Evolutionary conservation across 2,113 vertebrate genomes (phyloP).

Genomic region (Rhinopithecus roxellana): DNA sequence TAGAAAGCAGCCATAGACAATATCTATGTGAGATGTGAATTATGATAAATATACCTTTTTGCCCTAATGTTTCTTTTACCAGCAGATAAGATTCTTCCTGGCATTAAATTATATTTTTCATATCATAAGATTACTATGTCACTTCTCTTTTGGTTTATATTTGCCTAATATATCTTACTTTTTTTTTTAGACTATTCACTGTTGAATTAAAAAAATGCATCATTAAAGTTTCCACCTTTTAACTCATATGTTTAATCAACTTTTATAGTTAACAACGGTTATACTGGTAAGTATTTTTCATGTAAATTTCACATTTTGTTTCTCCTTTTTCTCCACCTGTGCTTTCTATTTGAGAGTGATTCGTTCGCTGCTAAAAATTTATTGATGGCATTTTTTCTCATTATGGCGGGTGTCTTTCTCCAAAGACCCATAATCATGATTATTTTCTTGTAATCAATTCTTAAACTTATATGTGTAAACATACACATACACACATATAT

Average conservation of each 20-base stretch:
- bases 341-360: background rate
- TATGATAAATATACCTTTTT: background rate
- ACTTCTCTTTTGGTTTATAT: background rate
- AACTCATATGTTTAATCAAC: background rate
- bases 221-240: background rate
- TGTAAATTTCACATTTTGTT: background rate
- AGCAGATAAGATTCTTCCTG: background rate
- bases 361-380: background rate
- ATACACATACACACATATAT: background rate
- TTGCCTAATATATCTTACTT: background rate
- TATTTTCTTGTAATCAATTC: background rate
- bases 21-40: background rate
- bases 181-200: background rate
- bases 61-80: background rate
- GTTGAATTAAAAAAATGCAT: background rate
- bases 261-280: background rate
- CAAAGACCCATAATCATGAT: background rate
- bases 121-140: background rate
- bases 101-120: background rate
- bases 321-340: background rate
- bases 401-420: background rate
- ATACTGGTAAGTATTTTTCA: background rate
- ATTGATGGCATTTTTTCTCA: background rate
- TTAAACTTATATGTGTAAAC: background rate
- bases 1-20: background rate